A percentile compares a stretch with the other conserved stretches of the same genome.
phyloP scores from a whole-genome alignment of 2,797 vertebrate genomes.

The Notamacropus eugenii region DNA sequence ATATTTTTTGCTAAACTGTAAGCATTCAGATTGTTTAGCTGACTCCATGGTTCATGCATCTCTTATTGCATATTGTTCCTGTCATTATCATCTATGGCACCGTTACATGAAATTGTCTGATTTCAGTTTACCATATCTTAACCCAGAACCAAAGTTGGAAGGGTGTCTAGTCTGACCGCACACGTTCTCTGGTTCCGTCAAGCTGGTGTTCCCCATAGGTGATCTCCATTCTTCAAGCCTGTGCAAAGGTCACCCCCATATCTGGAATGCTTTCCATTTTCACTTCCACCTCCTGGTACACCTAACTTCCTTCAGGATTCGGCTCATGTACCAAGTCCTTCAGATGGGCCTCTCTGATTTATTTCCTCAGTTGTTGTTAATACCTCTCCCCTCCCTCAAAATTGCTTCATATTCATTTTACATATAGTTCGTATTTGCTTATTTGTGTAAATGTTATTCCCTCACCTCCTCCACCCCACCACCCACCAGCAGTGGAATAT shows the following conservation, averaged over 20 bases:
- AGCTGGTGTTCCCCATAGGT: background rate
- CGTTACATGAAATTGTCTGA: background rate
- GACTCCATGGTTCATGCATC: background rate
- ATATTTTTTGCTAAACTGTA: background rate
- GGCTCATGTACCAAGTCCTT: too few species aligned
- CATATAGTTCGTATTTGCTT: background rate
- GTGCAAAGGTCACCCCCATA: background rate
- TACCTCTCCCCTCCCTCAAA: background rate
- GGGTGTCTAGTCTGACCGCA: background rate
- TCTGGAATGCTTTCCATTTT: background rate
- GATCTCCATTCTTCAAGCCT: background rate
- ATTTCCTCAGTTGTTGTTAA: background rate
- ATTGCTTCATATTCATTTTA: background rate
- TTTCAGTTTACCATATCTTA: background rate
- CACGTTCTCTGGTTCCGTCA: background rate
- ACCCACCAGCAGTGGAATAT: background rate
- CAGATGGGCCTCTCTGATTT: too few species aligned
- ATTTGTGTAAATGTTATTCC: background rate
- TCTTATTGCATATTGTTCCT: background rate
- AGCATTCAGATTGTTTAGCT: background rate
- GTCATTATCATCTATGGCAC: background rate
- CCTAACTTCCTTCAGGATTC: background rate
- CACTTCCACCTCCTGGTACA: background rate
- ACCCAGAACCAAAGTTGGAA: background rate
- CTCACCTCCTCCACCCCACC: background rate